Evolutionary conservation across 2,113 vertebrate genomes (phyloP).

Genomic region (Ploceus nigricollis): DNA sequence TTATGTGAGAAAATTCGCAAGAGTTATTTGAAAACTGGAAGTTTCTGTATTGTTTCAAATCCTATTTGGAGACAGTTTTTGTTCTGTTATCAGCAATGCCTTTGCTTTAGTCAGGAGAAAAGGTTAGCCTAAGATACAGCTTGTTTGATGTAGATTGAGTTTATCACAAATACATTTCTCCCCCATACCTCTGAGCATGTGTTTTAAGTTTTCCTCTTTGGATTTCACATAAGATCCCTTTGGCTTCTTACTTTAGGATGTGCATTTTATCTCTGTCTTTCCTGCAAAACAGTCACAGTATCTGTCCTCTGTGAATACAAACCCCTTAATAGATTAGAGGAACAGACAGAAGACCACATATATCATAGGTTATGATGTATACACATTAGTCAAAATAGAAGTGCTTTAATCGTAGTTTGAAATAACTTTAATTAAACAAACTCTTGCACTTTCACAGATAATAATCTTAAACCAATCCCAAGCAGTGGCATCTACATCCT

Average conservation of each 20-base stretch:
- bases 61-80: not conserved
- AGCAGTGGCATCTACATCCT: not conserved
- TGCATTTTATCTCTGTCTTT: not conserved
- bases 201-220: not conserved
- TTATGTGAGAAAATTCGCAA: not conserved
- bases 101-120: not conserved
- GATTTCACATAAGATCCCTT: not conserved
- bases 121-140: not conserved
- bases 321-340: not conserved
- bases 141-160: not conserved
- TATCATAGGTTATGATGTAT: not conserved
- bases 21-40: not conserved
- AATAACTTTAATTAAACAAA: constrained; percentile 3
- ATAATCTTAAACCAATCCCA: not conserved
- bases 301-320: not conserved
- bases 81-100: not conserved
- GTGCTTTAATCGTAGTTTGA: not conserved
- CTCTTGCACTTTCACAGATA: not conserved
- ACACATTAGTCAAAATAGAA: not conserved
- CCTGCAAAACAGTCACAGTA: not conserved
- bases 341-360: not conserved
- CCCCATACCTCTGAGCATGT: not conserved
- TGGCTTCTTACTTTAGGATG: not conserved
- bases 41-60: not conserved
- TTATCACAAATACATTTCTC: not conserved